These are phyloP conservation scores for Cyprinodon variegatus DNA, from an alignment of 2,113 vertebrate genomes.

Conservation along the genomic window DNA sequence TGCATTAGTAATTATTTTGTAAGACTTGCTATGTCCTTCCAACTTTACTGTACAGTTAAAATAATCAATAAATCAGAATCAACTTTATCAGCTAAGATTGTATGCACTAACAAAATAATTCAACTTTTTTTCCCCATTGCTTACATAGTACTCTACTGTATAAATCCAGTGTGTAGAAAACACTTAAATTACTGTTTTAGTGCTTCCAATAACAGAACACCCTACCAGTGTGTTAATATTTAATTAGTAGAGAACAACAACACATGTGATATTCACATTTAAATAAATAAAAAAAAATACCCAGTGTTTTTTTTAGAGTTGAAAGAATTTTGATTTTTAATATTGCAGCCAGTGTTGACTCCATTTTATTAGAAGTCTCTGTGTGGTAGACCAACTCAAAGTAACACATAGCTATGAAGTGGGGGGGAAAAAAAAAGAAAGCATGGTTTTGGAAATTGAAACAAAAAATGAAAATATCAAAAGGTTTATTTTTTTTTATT, in stretches of 20 bases:
- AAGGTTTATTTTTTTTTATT: neutral
- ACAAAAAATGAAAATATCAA: too few relatives aligned
- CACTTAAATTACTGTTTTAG: too few relatives aligned
- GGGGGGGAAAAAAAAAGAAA: neutral
- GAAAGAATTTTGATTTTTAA: neutral
- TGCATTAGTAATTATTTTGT: neutral
- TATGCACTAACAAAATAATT: too few relatives aligned
- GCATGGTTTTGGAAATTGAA: neutral
- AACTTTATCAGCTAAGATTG: too few relatives aligned
- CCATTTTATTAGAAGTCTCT: neutral
- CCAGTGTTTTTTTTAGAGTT: neutral
- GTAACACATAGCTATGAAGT: neutral
- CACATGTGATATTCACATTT: neutral
- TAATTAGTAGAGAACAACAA: neutral
- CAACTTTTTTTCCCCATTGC: too few relatives aligned
- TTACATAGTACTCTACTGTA: too few relatives aligned
- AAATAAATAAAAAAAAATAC: neutral
- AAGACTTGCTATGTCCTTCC: neutral
- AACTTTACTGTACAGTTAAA: neutral
- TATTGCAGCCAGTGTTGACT: neutral
- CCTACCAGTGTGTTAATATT: neutral
- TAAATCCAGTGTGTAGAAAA: too few relatives aligned
- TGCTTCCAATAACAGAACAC: neutral
- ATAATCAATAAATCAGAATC: neutral
- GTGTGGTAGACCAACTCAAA: neutral